These are phyloP conservation scores for Tyria jacobaeae DNA, from an alignment of 2,888 invertebrate species.

Conservation along the genomic window DNA sequence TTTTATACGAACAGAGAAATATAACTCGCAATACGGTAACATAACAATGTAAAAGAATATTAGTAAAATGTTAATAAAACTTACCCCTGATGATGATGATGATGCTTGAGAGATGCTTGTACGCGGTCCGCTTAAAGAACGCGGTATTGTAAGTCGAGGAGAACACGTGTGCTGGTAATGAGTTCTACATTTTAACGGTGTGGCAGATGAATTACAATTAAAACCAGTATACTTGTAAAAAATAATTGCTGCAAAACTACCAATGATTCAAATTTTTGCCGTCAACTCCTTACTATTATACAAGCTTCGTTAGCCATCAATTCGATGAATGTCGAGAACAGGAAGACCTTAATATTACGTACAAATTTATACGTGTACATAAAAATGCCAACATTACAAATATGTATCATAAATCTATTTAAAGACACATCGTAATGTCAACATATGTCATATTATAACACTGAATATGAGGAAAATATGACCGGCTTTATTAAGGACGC, in stretches of 20 bases:
- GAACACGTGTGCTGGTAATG: too few species aligned
- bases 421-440: background rate
- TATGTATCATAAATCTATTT: conserved; percentile 1
- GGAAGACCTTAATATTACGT: background rate
- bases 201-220: too few species aligned
- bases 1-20: too few species aligned
- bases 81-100: too few species aligned
- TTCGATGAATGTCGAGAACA: background rate
- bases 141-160: too few species aligned
- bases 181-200: too few species aligned
- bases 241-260: background rate
- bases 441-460: background rate
- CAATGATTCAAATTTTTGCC: background rate
- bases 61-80: too few species aligned
- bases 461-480: background rate
- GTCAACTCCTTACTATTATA: background rate
- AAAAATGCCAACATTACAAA: background rate
- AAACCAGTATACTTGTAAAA: background rate
- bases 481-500: background rate
- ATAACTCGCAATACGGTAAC: too few species aligned
- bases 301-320: background rate
- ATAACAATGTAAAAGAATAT: too few species aligned
- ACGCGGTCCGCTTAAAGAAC: too few species aligned
- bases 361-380: too few species aligned
- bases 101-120: too few species aligned